Evolutionary conservation across 2,797 vertebrate species (phyloP).

Genomic region (Pogonophryne albipinna): DNA sequence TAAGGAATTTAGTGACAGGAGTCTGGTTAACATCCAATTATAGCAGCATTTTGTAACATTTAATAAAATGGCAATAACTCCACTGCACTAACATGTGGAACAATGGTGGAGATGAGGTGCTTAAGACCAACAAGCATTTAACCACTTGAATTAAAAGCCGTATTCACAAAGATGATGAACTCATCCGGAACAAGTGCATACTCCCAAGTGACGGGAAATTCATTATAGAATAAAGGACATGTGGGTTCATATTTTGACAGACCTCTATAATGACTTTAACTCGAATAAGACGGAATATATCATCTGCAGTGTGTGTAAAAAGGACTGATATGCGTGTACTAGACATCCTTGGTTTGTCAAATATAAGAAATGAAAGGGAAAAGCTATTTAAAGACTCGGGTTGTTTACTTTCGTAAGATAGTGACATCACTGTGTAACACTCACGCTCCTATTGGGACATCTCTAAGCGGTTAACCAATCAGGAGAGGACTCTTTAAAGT

Average conservation of each 20-base stretch:
- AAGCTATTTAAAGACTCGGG: not conserved
- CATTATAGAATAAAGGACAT: not conserved
- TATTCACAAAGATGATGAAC: slow-evolving; percentile 31
- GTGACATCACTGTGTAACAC: too few relatives aligned
- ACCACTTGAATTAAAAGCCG: slow-evolving; percentile 31
- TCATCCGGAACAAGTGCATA: slow-evolving; percentile 22
- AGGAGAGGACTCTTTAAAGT: too few relatives aligned
- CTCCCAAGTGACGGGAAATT: slow-evolving; percentile 10
- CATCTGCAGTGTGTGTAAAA: slow-evolving; percentile 20
- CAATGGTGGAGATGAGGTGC: slow-evolving; percentile 14
- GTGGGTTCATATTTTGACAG: slow-evolving; percentile 14
- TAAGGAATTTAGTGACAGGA: slow-evolving; percentile 49
- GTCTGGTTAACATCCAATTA: slow-evolving; percentile 27
- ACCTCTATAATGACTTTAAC: slow-evolving; percentile 10
- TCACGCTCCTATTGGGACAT: too few relatives aligned
- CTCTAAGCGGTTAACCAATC: too few relatives aligned
- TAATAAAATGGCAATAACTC: not conserved
- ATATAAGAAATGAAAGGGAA: not conserved
- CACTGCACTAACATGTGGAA: slow-evolving; percentile 6
- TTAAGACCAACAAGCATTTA: slow-evolving; percentile 29
- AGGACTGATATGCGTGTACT: not conserved
- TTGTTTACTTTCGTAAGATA: slow-evolving; percentile 11
- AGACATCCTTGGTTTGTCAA: too few relatives aligned
- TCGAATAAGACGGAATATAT: slow-evolving; percentile 32
- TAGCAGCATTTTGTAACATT: slow-evolving; percentile 9